Percentiles rank a stretch among this genome's conserved stretches.
Evolutionary conservation across 2,888 invertebrate species (phyloP).

Genomic region (Protodeltote pygarga): DNA sequence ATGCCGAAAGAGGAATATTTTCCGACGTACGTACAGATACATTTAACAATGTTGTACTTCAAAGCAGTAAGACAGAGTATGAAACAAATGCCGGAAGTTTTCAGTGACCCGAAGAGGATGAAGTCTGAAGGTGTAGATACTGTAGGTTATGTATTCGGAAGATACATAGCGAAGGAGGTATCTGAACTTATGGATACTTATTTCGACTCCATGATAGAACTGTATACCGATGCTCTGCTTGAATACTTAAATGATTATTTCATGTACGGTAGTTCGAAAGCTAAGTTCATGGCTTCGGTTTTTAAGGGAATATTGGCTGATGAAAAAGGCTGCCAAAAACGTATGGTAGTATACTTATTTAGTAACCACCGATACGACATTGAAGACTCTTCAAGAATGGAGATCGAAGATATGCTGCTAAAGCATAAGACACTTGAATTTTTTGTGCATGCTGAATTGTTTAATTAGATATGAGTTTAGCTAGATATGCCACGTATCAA

Average conservation of each 20-base stretch:
- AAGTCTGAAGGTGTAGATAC: conserved; percentile 48
- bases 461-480: not conserved
- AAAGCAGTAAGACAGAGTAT: conserved; percentile 58
- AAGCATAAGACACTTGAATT: conserved; percentile 6
- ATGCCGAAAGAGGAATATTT: conserved; percentile 62
- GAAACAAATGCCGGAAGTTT: conserved; percentile 53
- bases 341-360: conserved; percentile 30
- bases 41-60: conserved; percentile 63
- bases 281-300: conserved; percentile 11
- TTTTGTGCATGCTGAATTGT: conserved; percentile 10
- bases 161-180: conserved; percentile 58
- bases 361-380: not conserved
- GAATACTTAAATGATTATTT: conserved; percentile 42
- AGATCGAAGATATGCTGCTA: conserved; percentile 11
- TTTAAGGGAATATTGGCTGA: conserved; percentile 27
- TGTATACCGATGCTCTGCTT: conserved; percentile 51
- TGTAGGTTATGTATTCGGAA: conserved; percentile 62
- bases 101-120: conserved; percentile 43
- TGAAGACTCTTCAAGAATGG: not conserved
- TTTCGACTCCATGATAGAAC: conserved; percentile 59
- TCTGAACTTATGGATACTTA: conserved; percentile 53
- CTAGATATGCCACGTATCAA: not conserved
- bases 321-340: conserved; percentile 18
- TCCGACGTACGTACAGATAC: conserved; percentile 52
- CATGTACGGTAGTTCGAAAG: conserved; percentile 1